Evolutionary conservation across 2,797 vertebrate species (phyloP), one percentile per base, ranked within the genome.

Genomic region (Aldrovandia affinis): DNA sequence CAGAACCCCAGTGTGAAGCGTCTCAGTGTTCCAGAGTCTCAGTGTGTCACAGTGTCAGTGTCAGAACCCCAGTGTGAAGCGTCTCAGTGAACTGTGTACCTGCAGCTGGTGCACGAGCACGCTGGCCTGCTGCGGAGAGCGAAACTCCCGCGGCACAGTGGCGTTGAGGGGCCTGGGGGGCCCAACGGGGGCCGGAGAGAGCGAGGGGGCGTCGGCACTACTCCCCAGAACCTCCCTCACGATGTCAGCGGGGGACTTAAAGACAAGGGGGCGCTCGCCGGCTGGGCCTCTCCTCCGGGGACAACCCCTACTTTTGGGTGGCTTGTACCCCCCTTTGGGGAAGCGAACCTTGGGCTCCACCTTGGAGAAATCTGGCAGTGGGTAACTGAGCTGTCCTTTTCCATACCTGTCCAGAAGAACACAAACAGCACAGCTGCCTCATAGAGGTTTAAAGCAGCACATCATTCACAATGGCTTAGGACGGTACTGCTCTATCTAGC

Each of bases 201-300:
- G 7, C 36, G 36, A 18, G 18, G 70, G 73, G 36, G 39, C 89
- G 0, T 96, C 94, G 0, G 89, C 59, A 0, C 90, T 92, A 89
- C 95, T 96, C 86, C 96, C 83, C 47, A 98, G 91, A 25, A 97
- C 96, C 86, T 98, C 97, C 39, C 89, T 96, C 0, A 98, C 97
- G 1, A 98, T 97, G 81, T 98, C 97, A 0, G 97, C 97, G 0
- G 97, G 97, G 0, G 98, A 98, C 86, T 97, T 97, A 89, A 96
- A 97, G 82, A 96, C 85, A 0, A 96, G 8, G 0, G 94, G 95
- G 57, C 87, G 85, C 1, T 81, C 82, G 0, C 89, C 57, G 1
- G 84, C 88, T 25, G 86, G 78, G 33, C 86, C 84, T 7, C 75
- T 77, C 39, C 3, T 77, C 9, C 42, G 39, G 42, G 22, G 73